phyloP scores from a whole-genome alignment of 2,888 invertebrate genomes.

The Drosophila kuntzei region DNA sequence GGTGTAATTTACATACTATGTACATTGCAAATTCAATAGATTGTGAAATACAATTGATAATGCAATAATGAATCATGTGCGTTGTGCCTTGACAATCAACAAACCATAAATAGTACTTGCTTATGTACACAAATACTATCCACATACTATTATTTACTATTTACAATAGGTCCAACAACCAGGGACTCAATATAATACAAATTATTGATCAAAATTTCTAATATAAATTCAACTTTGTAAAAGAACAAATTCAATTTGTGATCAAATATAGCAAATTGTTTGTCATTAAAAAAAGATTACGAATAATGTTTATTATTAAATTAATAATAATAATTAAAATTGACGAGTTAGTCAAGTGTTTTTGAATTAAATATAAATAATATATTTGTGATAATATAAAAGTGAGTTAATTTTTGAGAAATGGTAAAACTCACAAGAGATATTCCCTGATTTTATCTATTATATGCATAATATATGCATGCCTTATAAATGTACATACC shows the following conservation, averaged over 20 bases:
- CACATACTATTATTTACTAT: background rate
- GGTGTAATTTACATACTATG: slow-evolving; percentile 8
- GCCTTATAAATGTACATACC: background rate
- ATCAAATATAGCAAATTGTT: too few species aligned
- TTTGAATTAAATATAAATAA: too few species aligned
- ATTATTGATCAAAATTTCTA: background rate
- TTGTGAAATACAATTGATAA: slow-evolving; percentile 43
- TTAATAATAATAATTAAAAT: too few species aligned
- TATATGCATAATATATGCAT: background rate
- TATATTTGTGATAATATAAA: too few species aligned
- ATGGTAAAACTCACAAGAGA: too few species aligned
- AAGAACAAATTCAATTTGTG: too few species aligned
- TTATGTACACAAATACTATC: background rate
- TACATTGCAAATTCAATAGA: slow-evolving; percentile 12
- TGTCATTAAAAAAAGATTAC: too few species aligned
- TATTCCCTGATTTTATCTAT: background rate
- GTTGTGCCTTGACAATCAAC: slow-evolving; percentile 3
- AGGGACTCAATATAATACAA: too few species aligned
- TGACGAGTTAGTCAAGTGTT: too few species aligned
- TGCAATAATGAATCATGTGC: slow-evolving; percentile 30
- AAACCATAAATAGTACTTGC: background rate
- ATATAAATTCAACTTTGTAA: too few species aligned
- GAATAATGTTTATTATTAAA: too few species aligned
- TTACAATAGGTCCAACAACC: background rate
- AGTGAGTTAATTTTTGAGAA: too few species aligned